Conservation (phyloP, 2,113 vertebrate genomes). For the Cephalopholis sonnerati region DNA sequence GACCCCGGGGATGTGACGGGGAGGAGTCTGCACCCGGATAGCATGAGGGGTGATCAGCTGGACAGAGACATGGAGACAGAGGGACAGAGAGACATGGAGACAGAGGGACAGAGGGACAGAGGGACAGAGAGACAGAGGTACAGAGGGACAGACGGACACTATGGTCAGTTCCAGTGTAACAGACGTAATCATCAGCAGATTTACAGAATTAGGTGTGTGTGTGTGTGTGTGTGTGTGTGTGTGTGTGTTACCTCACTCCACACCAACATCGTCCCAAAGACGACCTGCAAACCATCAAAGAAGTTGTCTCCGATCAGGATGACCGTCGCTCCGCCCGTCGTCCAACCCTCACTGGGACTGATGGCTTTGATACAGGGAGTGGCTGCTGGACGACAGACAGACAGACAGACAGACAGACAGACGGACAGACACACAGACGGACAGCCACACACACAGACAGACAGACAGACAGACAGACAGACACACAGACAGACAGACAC, state of each 20-base stretch:
- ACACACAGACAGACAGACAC: too few relatives aligned
- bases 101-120: not conserved
- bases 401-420: not conserved
- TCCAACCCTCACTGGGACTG: conserved; percentile 79
- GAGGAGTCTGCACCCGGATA: conserved; percentile 78
- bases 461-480: not conserved
- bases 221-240: too few relatives aligned
- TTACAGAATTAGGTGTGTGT: too few relatives aligned
- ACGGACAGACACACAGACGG: not conserved
- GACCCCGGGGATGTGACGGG: conserved; percentile 78
- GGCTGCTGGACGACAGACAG: conserved; percentile 69
- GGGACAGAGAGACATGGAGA: conserved; percentile 7
- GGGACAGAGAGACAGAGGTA: not conserved
- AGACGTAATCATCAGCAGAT: too few relatives aligned
- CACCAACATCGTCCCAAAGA: conserved; percentile 79
- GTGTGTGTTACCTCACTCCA: conserved; percentile 75
- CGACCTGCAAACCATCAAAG: conserved; percentile 78
- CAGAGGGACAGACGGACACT: not conserved
- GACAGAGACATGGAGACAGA: not conserved
- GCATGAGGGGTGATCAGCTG: conserved; percentile 81
- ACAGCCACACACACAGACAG: not conserved
- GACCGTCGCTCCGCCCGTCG: conserved; percentile 76
- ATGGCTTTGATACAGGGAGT: conserved; percentile 81
- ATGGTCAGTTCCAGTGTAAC: too few relatives aligned
- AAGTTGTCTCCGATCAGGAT: conserved; percentile 80